Evolutionary conservation across 2,888 invertebrate genomes (phyloP), one percentile per base, ranked within the genome.

Genomic region (Drosophila silvestris): DNA sequence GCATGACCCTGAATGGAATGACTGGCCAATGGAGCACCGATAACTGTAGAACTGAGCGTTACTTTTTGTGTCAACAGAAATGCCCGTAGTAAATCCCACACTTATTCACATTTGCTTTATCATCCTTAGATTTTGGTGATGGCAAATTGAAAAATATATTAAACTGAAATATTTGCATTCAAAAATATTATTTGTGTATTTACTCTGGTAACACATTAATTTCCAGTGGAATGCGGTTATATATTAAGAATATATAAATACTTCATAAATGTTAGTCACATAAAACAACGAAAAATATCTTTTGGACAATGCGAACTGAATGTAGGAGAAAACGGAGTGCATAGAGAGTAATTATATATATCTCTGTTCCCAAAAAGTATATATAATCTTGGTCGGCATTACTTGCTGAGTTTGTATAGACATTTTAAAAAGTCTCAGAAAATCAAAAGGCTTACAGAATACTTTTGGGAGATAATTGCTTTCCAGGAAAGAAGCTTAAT

Each of bases 51-150:
- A 26, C 5, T 10, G 0, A 22, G 26, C 54, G 0, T 54, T 35
- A 26, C 22, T 54, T 54, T 35, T 32, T 54, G 54, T 54, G 54
- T 52, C 1, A 30, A n/a, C 1, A 3, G 4, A 30, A 30, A n/a
- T 52, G 51, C 28, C 0, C 22, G 6, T 0, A 10, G 19, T 28
- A 28, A 28, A 0, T 1, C 10, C 5, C 0, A 28, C 28, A 19
- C 5, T 51, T 51, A 6, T 19, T 19, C 19, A 51, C 6, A 51
- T 28, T 28, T 28, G 10, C 10, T 3, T 0, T 0, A 3, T 28
- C 6, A 19, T 51, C 19, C 0, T 26, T 10, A 26, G 0, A 10
- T 1, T 50, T 50, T 19, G 19, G 9, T 28, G 19, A 51, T 28
- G 3, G 32, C 5, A 7, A 16, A 0, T 35, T 26, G 0, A 0